phyloP scores from a whole-genome alignment of 2,113 vertebrate species.

The Ptilorrhoa leucosticta region DNA sequence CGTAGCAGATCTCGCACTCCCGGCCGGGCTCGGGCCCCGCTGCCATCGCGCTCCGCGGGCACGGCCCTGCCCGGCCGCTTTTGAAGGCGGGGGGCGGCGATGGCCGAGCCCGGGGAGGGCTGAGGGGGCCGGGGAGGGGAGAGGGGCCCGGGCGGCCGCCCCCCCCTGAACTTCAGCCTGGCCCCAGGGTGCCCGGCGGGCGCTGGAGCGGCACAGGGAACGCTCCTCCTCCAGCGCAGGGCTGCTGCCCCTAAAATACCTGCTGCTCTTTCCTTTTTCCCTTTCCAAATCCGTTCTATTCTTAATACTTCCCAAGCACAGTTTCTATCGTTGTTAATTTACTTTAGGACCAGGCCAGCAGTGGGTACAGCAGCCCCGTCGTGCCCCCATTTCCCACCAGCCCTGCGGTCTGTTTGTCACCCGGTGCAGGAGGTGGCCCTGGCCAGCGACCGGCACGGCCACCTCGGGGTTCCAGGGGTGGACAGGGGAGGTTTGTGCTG shows the following conservation, averaged over 20 bases:
- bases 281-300: accelerated
- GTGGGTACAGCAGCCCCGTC: accelerated
- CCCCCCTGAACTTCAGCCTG: background rate
- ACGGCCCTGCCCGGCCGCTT: background rate
- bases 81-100: background rate
- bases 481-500: background rate
- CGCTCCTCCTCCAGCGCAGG: background rate
- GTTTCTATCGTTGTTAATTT: accelerated
- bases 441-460: background rate
- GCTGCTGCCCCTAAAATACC: background rate
- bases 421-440: background rate
- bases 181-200: background rate
- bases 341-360: accelerated
- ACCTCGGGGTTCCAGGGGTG: background rate
- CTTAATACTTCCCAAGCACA: accelerated
- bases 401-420: background rate
- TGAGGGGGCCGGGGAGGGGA: background rate
- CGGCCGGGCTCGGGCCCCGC: background rate
- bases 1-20: conserved; percentile 65
- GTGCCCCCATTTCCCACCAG: background rate
- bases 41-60: background rate
- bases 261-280: no score
- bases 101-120: background rate
- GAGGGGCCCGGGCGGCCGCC: background rate
- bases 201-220: background rate